These are phyloP conservation scores for Irena cyanogastra DNA, from an alignment of 2,113 vertebrate genomes.

Conservation along the genomic window DNA sequence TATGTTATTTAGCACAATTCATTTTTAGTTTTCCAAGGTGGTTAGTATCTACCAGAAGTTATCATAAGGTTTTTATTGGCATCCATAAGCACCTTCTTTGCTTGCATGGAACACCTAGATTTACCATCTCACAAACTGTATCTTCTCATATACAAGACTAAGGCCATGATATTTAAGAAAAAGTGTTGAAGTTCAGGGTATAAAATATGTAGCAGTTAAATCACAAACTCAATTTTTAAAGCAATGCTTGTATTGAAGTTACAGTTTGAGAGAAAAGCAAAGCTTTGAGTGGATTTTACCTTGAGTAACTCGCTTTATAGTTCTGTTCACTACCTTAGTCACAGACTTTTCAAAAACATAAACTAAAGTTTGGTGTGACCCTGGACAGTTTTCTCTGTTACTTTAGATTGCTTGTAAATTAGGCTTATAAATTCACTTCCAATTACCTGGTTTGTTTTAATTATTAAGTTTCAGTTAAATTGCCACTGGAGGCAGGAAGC, in stretches of 20 bases:
- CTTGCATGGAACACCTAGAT: not conserved
- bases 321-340: not conserved
- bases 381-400: not conserved
- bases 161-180: not conserved
- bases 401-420: not conserved
- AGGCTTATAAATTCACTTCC: not conserved
- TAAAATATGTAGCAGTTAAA: not conserved
- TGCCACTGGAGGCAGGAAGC: fast-evolving
- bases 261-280: not conserved
- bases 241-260: not conserved
- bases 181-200: not conserved
- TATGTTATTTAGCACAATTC: not conserved
- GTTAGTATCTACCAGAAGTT: not conserved
- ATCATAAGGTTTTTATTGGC: not conserved
- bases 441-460: not conserved
- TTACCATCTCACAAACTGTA: not conserved
- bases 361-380: not conserved
- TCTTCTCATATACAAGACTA: not conserved
- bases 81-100: not conserved
- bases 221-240: not conserved
- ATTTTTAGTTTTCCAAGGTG: not conserved
- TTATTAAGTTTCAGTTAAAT: not conserved
- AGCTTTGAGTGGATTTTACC: not conserved
- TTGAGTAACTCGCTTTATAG: not conserved
- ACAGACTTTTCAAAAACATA: not conserved